Conservation (phyloP, 2,113 vertebrate genomes). For the Dryoscopus gambensis region DNA sequence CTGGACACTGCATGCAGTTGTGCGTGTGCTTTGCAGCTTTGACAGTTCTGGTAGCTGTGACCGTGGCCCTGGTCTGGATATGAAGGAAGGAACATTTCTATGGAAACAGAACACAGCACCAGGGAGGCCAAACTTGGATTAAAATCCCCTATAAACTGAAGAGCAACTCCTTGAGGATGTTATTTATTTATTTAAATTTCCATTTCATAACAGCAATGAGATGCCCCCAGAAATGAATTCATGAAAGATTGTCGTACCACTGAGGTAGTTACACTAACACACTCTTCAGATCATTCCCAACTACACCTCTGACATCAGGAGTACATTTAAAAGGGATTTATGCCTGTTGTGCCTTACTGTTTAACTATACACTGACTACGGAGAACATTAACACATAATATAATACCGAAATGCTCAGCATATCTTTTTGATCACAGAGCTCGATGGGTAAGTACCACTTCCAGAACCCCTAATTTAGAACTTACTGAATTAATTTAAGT, state of each 20-base stretch:
- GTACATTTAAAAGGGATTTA: neutral
- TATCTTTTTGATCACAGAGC: neutral
- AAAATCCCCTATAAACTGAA: neutral
- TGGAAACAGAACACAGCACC: neutral
- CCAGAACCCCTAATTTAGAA: neutral
- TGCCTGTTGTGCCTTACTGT: neutral
- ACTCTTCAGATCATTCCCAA: neutral
- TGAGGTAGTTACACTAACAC: neutral
- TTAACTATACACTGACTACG: neutral
- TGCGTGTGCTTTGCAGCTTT: neutral
- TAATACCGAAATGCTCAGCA: neutral
- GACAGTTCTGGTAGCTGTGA: neutral
- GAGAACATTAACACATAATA: neutral
- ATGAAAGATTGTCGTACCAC: neutral
- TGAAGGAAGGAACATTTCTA: neutral
- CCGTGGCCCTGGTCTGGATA: accelerated
- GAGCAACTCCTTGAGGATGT: neutral
- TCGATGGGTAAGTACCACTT: neutral
- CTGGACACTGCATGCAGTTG: neutral
- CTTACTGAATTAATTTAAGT: neutral
- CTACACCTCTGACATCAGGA: neutral
- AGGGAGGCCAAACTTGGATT: neutral
- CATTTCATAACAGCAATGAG: neutral
- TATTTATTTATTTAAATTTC: neutral
- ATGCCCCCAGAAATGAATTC: neutral